Evolutionary conservation across 35 echinoderm and acorn worm genomes (phyloP).

Genomic region (Diadema setosum): DNA sequence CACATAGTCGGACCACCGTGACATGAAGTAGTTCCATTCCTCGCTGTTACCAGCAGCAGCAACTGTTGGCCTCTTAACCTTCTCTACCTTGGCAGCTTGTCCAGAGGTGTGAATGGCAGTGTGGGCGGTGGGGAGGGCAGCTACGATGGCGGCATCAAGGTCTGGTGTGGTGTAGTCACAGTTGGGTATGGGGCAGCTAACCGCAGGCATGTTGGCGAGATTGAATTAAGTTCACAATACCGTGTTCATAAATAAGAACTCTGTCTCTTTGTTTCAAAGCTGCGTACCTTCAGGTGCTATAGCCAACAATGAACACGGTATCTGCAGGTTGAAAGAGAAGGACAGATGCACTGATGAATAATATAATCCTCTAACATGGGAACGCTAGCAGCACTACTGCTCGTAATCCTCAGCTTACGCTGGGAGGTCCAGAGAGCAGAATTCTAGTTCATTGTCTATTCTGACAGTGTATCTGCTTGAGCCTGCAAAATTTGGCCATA

Average conservation of each 20-base stretch:
- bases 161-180: background rate
- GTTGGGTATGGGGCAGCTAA: background rate
- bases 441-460: background rate
- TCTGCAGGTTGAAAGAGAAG: too few species aligned
- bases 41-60: background rate
- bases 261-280: background rate
- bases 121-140: background rate
- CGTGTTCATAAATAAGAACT: background rate
- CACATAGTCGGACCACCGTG: slow-evolving; percentile 25
- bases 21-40: background rate
- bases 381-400: background rate
- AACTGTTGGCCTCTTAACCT: slow-evolving; percentile 5
- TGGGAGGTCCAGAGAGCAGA: background rate
- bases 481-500: background rate
- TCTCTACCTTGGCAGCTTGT: background rate
- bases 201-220: background rate
- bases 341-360: too few species aligned
- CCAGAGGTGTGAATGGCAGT: background rate
- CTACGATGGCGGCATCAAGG: slow-evolving; percentile 21
- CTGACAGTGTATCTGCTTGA: background rate
- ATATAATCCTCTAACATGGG: too few species aligned
- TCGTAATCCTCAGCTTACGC: background rate
- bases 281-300: too few species aligned
- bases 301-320: too few species aligned
- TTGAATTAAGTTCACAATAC: background rate